A percentile compares a stretch with the other conserved stretches of the same genome.
phyloP scores from a whole-genome alignment of 2,113 vertebrate genomes.

The Sturnira hondurensis region DNA sequence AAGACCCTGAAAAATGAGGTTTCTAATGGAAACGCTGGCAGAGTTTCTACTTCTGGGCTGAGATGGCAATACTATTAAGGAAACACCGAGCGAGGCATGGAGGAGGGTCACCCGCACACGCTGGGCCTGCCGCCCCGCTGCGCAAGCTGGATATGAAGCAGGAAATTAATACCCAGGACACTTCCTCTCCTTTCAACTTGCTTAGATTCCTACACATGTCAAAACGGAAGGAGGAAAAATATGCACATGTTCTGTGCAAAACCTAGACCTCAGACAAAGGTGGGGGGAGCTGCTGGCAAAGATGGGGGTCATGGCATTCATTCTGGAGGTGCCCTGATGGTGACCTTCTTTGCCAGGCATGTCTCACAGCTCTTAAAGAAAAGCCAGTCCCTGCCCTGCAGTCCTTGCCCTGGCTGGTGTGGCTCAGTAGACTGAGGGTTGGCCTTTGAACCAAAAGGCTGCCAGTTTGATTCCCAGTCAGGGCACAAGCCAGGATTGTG shows the following conservation, averaged over 20 bases:
- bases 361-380: not conserved
- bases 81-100: not conserved
- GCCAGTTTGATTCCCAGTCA: no score
- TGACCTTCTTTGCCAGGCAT: not conserved
- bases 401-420: not conserved
- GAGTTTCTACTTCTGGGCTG: not conserved
- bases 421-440: no score
- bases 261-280: not conserved
- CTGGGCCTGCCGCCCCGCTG: not conserved
- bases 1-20: constrained; percentile 26
- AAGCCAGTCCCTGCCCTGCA: not conserved
- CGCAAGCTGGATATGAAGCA: not conserved
- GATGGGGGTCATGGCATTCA: not conserved
- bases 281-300: not conserved
- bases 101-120: constrained; percentile 22
- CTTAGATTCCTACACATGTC: not conserved
- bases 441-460: no score
- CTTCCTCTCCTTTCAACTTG: not conserved
- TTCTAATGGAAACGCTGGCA: constrained; percentile 63
- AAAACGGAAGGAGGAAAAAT: not conserved
- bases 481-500: no score
- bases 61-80: constrained; percentile 32
- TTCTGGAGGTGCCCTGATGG: not conserved
- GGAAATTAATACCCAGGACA: not conserved
- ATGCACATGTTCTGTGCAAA: not conserved